phyloP scores from a whole-genome alignment of 2,113 vertebrate genomes.

The Megaleporinus macrocephalus region DNA sequence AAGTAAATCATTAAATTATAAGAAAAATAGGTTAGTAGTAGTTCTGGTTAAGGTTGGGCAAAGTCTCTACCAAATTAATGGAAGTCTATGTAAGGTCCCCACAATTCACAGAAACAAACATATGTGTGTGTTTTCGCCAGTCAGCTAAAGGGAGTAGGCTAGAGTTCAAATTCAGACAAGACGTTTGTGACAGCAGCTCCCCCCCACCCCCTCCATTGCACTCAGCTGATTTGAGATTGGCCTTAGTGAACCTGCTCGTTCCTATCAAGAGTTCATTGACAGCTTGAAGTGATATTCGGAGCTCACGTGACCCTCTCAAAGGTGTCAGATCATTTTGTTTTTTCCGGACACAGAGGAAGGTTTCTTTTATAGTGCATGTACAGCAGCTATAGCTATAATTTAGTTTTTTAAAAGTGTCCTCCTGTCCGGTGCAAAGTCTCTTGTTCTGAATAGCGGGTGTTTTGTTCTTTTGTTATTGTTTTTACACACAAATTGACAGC shows the following conservation, averaged over 20 bases:
- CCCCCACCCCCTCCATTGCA: background rate
- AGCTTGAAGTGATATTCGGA: background rate
- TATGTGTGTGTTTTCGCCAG: background rate
- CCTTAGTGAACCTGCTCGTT: background rate
- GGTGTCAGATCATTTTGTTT: background rate
- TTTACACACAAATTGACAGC: background rate
- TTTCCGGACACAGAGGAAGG: background rate
- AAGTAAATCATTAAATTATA: no score
- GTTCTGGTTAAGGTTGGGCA: no score
- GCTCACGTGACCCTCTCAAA: background rate
- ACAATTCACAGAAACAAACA: no score
- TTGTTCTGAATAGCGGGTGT: background rate
- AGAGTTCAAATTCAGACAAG: constrained; percentile 31
- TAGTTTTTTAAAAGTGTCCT: background rate
- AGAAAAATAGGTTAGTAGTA: no score
- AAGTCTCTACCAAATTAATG: no score
- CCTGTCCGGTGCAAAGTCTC: background rate
- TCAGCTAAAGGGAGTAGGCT: constrained; percentile 21
- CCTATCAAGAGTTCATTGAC: background rate
- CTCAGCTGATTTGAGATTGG: background rate
- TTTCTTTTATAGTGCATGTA: background rate
- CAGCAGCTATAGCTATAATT: background rate
- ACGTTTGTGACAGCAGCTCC: background rate
- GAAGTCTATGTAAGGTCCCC: no score
- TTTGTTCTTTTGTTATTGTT: background rate